Base-by-base conservation (phyloP, 2,113 vertebrate genomes). In the Hyperoodon ampullatus region DNA sequence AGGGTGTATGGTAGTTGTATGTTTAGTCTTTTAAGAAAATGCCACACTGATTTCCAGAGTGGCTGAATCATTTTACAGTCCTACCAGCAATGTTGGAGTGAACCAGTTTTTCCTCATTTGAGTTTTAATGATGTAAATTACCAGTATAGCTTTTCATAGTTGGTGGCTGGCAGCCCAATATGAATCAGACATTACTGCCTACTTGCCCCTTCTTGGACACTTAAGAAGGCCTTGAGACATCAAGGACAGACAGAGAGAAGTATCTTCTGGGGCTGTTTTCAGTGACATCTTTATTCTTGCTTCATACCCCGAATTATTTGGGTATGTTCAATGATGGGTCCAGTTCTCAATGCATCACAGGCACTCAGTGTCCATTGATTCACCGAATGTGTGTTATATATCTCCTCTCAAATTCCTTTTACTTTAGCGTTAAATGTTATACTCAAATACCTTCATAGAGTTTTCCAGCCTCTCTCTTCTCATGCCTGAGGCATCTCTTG, bases 81-180 rank as follows among this genome's bases (percentile, higher is more conserved):
- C 3, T 7, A 75, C 30, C 19, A 68, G 16, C 63, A 92, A 55
- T 68, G n/a, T 93, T 68, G 66, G 35, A 42, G n/a, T 63, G 35
- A 42, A 58, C 50, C 13, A 39, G 26, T 88, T 93, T 83, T 65
- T 90, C 23, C 30, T 61, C 30, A 35, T 19, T 77, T 78, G 28
- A 80, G 80, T 93, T 88, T 84, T 82, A 60, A 89, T 90, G 21
- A 84, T 81, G 42, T 33, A 47, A 88, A 88, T 74, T 93, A 60
- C 33, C 68, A 86, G 18, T n/a, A 65, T 55, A 60, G 74, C 47
- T 85, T 85, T 96, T 75, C 92, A 44, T 82, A 60, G 55, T 50
- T 75, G 53, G 26, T 88, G 33, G 8, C 63, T 84, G 16, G 75
- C n/a, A 84, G 44, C 44, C 81, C 33, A 63, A 6, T 70, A 2